phyloP scores from a whole-genome alignment of 2,888 invertebrate species.

The Lycia hirtaria region DNA sequence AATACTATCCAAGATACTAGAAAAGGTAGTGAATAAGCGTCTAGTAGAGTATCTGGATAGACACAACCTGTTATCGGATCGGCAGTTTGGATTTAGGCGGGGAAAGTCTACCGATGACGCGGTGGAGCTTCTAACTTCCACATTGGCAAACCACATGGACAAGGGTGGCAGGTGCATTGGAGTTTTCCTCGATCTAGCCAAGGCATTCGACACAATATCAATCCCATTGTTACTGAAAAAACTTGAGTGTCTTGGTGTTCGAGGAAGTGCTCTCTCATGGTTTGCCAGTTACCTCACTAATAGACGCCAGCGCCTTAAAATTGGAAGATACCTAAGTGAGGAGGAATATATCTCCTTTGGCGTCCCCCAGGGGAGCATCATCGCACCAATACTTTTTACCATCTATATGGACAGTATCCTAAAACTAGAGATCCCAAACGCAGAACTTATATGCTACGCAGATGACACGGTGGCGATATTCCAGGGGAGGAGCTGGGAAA shows the following conservation, averaged over 20 bases:
- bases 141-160: conserved; percentile 3
- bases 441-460: conserved; percentile 3
- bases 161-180: conserved; percentile 6
- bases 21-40: conserved; percentile 10
- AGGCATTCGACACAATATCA: not conserved
- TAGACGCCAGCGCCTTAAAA: too few species aligned
- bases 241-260: too few species aligned
- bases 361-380: conserved; percentile 9
- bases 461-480: not conserved
- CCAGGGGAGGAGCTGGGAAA: not conserved
- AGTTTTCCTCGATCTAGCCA: conserved; percentile 5
- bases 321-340: too few species aligned
- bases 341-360: not conserved
- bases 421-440: not conserved
- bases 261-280: too few species aligned
- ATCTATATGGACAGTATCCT: conserved; percentile 3
- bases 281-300: too few species aligned
- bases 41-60: conserved; percentile 5
- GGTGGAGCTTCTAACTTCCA: not conserved
- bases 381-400: too few species aligned
- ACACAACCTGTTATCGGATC: too few species aligned
- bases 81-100: conserved; percentile 18
- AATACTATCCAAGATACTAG: not conserved
- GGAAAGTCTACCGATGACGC: conserved; percentile 1
- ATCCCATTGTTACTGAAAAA: too few species aligned